Percentiles rank a stretch among this genome's conserved stretches.
Evolutionary conservation across 2,797 vertebrate genomes (phyloP).

Genomic region (Aplochiton taeniatus): DNA sequence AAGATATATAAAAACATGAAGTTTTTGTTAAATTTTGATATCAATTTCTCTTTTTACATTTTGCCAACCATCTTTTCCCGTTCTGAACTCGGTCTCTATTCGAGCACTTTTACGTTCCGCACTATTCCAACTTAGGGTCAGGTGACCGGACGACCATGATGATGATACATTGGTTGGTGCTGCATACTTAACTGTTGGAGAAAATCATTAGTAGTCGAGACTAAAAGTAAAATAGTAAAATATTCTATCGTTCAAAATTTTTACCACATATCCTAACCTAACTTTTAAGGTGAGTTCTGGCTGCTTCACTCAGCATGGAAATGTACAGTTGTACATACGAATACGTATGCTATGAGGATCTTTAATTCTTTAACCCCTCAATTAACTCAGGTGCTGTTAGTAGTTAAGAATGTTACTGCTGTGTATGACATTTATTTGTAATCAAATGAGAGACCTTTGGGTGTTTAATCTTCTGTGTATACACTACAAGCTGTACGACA

Average conservation of each 20-base stretch:
- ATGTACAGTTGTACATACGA: too few species aligned
- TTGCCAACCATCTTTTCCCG: conserved; percentile 22
- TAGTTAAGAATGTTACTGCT: too few species aligned
- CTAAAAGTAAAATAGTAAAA: too few species aligned
- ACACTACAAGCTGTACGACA: too few species aligned
- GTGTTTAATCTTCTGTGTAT: too few species aligned
- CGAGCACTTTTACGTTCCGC: conserved; percentile 20
- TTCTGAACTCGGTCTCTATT: neutral
- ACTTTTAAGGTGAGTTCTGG: neutral
- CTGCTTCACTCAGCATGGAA: neutral
- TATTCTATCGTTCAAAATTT: too few species aligned
- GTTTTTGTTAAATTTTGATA: neutral
- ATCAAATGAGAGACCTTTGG: too few species aligned
- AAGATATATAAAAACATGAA: neutral
- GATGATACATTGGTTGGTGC: conserved; percentile 35
- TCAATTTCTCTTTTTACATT: conserved; percentile 27
- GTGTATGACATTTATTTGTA: too few species aligned
- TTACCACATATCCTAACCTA: neutral
- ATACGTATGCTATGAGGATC: too few species aligned
- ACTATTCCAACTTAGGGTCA: conserved; percentile 45
- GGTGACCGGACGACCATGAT: conserved; percentile 45
- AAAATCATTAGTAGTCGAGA: neutral
- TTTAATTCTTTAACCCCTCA: too few species aligned
- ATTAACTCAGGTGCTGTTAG: too few species aligned
- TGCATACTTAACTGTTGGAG: conserved; percentile 61